Conservation (phyloP, 2,797 vertebrate species). For the Clarias pachynema region DNA sequence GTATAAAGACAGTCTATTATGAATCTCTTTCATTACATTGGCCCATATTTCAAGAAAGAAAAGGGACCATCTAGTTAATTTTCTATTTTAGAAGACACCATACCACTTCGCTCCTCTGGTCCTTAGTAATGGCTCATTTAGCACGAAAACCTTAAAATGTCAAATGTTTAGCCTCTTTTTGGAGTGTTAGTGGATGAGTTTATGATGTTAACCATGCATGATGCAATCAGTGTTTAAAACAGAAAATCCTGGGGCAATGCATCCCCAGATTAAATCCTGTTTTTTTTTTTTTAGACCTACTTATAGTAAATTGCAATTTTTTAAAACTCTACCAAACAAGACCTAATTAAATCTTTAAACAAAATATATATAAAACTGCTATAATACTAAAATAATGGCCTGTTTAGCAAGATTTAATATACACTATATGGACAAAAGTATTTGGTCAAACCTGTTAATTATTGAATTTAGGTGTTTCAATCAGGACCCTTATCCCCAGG, state of each 20-base stretch:
- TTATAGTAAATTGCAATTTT: not conserved
- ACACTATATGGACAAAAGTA: not conserved
- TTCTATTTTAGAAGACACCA: conserved; percentile 13
- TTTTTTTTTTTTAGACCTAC: not conserved
- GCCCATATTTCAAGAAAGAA: too few species aligned
- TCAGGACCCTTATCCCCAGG: too few species aligned
- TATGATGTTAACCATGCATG: not conserved
- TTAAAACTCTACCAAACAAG: not conserved
- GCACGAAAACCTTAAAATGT: conserved; percentile 30
- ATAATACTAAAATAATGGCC: not conserved
- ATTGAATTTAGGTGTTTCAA: too few species aligned
- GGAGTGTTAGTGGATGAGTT: not conserved
- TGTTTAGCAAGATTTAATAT: not conserved
- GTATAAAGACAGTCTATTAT: not conserved
- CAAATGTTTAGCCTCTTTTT: conserved; percentile 17
- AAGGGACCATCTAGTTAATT: not conserved
- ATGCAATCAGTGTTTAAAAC: not conserved
- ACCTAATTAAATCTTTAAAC: not conserved
- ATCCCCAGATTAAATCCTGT: not conserved
- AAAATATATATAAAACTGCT: not conserved
- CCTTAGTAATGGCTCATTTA: conserved; percentile 24
- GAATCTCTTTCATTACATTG: not conserved
- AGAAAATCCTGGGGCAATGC: not conserved
- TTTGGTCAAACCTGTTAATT: too few species aligned
- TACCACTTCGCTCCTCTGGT: not conserved